Evolutionary conservation across 2,888 invertebrate genomes (phyloP), one percentile per base, ranked within the genome.

Genomic region (Cryptocephalus moraei): DNA sequence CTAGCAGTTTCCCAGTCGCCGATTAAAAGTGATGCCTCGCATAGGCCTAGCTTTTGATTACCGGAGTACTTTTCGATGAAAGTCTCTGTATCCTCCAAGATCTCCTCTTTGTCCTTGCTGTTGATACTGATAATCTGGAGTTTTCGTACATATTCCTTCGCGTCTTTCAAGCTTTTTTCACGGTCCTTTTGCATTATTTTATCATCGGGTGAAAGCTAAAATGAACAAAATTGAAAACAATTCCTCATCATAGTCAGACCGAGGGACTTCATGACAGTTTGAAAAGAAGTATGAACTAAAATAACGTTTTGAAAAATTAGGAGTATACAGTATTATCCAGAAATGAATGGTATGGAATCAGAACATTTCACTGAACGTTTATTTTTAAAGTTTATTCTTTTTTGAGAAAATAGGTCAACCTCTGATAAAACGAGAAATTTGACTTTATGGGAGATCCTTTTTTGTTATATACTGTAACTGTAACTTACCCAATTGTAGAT

Each of bases 1-100:
- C 83, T 79, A 3, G 92, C 92, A 62, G 86, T 86, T 12, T 81
- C 78, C 96, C 96, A 97, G 59, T 91, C 92, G 1, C 91, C 94
- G 55, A 93, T 81, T 53, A 81, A 80, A 8, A 97, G 68, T 42
- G 96, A 72, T 0, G 94, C 92, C 67, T 93, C 91, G 60, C 91
- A 86, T 22, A 99, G 75, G 31, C 93, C 91, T 41, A 56, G 81
- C 72, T 97, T 97, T 71, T 99, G 96, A 74, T 99, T 97, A 44
- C 70, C 73, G 64, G 75, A 73, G 59, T 56, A 69, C 56, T 56
- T 65, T 56, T 86, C 85, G 72, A 80, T 78, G 45, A 52, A 76
- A 11, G 13, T 49, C 12, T 83, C 80, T 59, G 81, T 82, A 51
- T 84, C 86, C 60, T 87, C 85, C 1, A 72, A 70, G 38, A 77